Base-by-base conservation (phyloP, 23 tunicate genomes). In the Trididemnum miniatum region DNA sequence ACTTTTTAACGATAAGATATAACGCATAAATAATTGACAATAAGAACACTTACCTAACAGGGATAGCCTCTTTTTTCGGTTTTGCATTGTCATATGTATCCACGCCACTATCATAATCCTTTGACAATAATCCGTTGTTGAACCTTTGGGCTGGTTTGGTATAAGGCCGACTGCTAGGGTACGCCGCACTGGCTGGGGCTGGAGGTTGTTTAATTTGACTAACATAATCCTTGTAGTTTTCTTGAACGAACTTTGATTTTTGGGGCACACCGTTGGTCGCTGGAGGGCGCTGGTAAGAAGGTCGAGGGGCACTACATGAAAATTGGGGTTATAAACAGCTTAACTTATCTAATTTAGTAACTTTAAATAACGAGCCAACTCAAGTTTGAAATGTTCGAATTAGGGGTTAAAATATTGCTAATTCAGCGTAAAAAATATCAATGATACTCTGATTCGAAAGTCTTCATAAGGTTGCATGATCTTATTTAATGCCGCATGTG, bases 61-160 rank as follows among this genome's bases (percentile, higher is more conserved):
- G 88, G 0, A 80, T 76, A 22, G 86, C 82, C 20, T 82, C 88
- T 60, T 78, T 87, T 52, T 92, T 92, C 5, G 92, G 92, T 79
- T 87, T 87, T 0, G 87, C 84, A 33, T 69, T 83, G 39, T 92
- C 97, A 60, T 92, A 83, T 9, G 97, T 87, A 31, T 92, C 97
- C 27, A 92, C 97, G 65, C 97, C 97, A 51, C 97, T 91, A 73
- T 91, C 97, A 78, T 91, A 91, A 5, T 86, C 97, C 51, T 86
- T 91, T 9, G 86, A 35, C 0, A 81, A 85, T 2, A 69, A 9
- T 60, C 97, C 87, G 79, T 86, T 86, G 54, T 85, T 38, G 54
- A 65, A 76, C 9, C 27, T 50, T 34, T 54, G 12, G n/a, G 52
- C 59, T 3, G 74, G 73, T n/a, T 52, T 52, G 44, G 51, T 59